Evolutionary conservation across 2,797 vertebrate species (phyloP).

Genomic region (Microctenopoma lineatum): DNA sequence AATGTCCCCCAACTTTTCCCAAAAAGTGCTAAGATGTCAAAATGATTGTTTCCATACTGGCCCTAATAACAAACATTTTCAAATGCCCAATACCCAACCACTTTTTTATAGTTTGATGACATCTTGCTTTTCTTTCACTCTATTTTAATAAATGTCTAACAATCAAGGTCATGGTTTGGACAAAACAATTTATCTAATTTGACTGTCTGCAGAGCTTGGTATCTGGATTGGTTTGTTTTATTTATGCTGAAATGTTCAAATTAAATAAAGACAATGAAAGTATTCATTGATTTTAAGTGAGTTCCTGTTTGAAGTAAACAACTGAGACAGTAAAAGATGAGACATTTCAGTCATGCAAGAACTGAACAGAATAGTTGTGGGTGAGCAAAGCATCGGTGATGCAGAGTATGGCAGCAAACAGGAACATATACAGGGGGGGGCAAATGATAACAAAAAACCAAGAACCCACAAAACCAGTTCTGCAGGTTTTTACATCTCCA

Average conservation of each 20-base stretch:
- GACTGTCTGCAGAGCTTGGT: not conserved
- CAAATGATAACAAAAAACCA: conserved; percentile 50
- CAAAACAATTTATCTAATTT: conserved; percentile 3
- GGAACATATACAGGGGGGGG: conserved; percentile 15
- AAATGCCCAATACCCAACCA: too few species aligned
- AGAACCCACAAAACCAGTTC: conserved; percentile 72
- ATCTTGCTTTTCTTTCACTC: too few species aligned
- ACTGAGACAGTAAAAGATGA: conserved; percentile 6
- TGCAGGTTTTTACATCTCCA: conserved; percentile 60
- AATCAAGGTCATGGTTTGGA: not conserved
- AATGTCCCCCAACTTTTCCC: too few species aligned
- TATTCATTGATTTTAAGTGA: not conserved
- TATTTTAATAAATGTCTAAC: not conserved
- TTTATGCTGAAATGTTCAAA: not conserved
- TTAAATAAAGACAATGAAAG: conserved; percentile 4
- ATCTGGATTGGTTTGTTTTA: not conserved
- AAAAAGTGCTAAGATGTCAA: too few species aligned
- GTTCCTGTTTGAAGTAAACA: not conserved
- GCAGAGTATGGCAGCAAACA: conserved; percentile 35
- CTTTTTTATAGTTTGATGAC: not conserved
- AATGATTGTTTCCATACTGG: too few species aligned
- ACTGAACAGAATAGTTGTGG: conserved; percentile 37
- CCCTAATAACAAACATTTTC: too few species aligned
- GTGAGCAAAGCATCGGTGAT: conserved; percentile 26
- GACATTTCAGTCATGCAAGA: conserved; percentile 26